Evolutionary conservation across 2,113 vertebrate species (phyloP).

Genomic region (Hystrix brachyura): DNA sequence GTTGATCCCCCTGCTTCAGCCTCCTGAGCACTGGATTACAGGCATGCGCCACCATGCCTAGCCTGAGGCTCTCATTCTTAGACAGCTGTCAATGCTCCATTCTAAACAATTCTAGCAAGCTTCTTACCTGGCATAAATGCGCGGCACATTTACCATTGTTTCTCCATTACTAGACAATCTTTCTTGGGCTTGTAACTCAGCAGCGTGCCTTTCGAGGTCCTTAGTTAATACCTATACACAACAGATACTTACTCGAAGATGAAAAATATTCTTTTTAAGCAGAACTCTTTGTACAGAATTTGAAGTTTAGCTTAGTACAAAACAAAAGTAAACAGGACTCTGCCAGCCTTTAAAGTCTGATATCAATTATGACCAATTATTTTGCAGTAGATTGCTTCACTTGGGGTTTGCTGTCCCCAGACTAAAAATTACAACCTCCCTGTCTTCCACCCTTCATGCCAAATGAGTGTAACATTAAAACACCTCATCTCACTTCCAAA

Average conservation of each 20-base stretch:
- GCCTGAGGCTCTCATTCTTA: slow-evolving; percentile 6
- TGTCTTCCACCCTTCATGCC: neutral
- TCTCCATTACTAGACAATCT: slow-evolving; percentile 90
- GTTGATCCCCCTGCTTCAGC: neutral
- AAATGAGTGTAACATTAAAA: slow-evolving; percentile 58
- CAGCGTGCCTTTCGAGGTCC: slow-evolving; percentile 95
- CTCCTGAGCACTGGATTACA: neutral
- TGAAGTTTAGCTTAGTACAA: slow-evolving; percentile 36
- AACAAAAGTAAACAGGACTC: neutral
- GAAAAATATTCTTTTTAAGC: slow-evolving; percentile 47
- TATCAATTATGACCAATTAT: slow-evolving; percentile 7
- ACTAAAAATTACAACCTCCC: neutral
- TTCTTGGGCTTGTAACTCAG: slow-evolving; percentile 93
- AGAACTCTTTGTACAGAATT: slow-evolving; percentile 41
- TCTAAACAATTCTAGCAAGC: neutral
- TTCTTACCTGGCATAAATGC: slow-evolving; percentile 94
- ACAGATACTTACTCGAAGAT: slow-evolving; percentile 52
- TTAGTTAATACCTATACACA: slow-evolving; percentile 93
- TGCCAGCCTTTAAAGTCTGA: slow-evolving; percentile 2
- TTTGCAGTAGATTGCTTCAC: slow-evolving; percentile 2
- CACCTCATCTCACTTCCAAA: neutral
- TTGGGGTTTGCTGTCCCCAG: neutral
- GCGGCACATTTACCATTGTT: slow-evolving; percentile 95
- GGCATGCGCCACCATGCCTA: neutral
- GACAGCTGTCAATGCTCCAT: neutral